Evolutionary conservation across 2,888 invertebrate species (phyloP).

Genomic region (Amphipyra tragopoginis): DNA sequence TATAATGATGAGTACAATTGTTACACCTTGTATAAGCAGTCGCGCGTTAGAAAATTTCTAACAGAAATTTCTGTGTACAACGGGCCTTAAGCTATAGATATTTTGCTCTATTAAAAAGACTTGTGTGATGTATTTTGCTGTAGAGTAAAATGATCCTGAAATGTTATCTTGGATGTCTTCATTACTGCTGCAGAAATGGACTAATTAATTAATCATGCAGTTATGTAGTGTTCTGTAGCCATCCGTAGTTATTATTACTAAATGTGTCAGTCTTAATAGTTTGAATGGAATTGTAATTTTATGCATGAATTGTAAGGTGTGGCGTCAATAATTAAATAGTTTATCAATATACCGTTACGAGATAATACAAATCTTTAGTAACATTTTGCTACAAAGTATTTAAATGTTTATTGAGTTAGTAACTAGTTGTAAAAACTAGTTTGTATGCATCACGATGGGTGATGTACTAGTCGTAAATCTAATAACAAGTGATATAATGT

Average conservation of each 20-base stretch:
- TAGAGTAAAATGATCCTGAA: constrained; percentile 21
- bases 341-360: constrained; percentile 1
- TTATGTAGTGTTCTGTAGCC: constrained; percentile 13
- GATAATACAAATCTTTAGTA: background rate
- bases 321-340: constrained; percentile 12
- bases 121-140: background rate
- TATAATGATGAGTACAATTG: too few species aligned
- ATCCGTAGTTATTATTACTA: constrained; percentile 17
- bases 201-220: constrained; percentile 34
- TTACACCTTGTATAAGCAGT: too few species aligned
- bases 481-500: constrained; percentile 51
- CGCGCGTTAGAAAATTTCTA: too few species aligned
- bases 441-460: background rate
- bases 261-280: constrained; percentile 14
- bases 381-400: background rate
- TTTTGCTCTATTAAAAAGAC: too few species aligned
- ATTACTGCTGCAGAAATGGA: constrained; percentile 35
- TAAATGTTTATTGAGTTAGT: background rate
- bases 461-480: constrained; percentile 36
- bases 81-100: too few species aligned
- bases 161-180: constrained; percentile 17
- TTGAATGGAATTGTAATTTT: constrained; percentile 39
- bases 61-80: too few species aligned
- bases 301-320: constrained; percentile 41
- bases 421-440: background rate